Evolutionary conservation across 64 coral and sea anemone genomes (phyloP), one percentile per base, ranked within the genome.

Genomic region (Cladopsammia gracilis): DNA sequence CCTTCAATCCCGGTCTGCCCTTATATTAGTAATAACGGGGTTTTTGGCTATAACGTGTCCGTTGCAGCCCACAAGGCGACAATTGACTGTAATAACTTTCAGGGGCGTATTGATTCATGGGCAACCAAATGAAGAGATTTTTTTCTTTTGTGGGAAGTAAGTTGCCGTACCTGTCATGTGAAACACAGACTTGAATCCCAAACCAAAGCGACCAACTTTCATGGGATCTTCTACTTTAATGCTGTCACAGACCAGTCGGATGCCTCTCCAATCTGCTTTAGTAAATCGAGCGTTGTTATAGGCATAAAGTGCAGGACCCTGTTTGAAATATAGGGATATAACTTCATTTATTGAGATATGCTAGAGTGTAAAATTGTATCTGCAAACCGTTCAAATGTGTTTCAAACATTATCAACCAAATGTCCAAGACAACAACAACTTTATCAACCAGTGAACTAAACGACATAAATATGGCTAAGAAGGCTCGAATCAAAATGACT

Each of bases 161-260:
- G n/a, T 70, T 70, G 10, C 5, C 19, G 5, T 75, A 93, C 91
- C 91, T 86, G 91, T 93, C 57, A 93, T 52, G 46, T 93, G 91
- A 78, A 93, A 93, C 0, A 93, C 82, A 53, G 91, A 93, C 51
- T 93, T 93, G 74, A 93, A 93, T 26, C 91, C 91, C 20, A 93
- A 44, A 44, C 91, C 91, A 86, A 93, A 93, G 3, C 91, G 82
- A 5, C 91, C 91, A 16, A 93, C 91, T 77, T 93, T 87, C 53
- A 82, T 78, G 34, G 84, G 84, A 5, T 93, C 91, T 14, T 86
- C 60, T 6, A 64, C 82, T 64, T 93, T 93, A 10, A 93, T 58
- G 58, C 91, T 93, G 12, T 86, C 72, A 68, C 82, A 52, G 2
- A 93, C 25, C 82, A 75, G 51, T 10, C 71, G 77, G 10, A 93